Conservation (phyloP, 30 jellyfish, hydroid and myxozoan genomes). For the Mastigias papua region DNA sequence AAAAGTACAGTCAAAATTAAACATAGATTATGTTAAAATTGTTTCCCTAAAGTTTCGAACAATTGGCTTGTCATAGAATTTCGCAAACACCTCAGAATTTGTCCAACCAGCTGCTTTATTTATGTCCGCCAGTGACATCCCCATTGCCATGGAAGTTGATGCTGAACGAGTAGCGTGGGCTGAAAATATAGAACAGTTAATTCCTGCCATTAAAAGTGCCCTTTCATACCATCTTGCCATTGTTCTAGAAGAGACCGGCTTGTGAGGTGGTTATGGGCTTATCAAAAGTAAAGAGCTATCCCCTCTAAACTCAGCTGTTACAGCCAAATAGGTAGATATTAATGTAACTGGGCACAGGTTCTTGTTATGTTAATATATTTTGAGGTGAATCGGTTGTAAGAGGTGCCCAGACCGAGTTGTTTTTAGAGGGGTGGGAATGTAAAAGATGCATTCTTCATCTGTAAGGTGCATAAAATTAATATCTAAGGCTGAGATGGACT, state of each 20-base stretch:
- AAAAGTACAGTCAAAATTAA: neutral
- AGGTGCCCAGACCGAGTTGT: constrained; percentile 61
- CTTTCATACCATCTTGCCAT: constrained; percentile 22
- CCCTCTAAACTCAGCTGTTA: constrained; percentile 28
- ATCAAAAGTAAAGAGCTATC: constrained; percentile 2
- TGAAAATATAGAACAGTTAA: constrained; percentile 1
- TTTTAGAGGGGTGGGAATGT: constrained; percentile 29
- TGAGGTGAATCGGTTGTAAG: constrained; percentile 37
- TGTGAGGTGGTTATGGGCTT: constrained; percentile 19
- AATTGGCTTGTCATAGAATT: constrained; percentile 9
- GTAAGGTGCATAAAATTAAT: constrained; percentile 5
- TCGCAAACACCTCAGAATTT: constrained; percentile 16
- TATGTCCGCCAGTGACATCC: constrained; percentile 6
- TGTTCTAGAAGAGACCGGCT: constrained; percentile 15
- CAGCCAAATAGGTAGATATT: constrained; percentile 11
- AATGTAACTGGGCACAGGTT: constrained; percentile 50
- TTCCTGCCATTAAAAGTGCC: constrained; percentile 1
- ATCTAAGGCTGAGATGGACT: constrained; percentile 42
- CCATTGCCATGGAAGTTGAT: constrained; percentile 25
- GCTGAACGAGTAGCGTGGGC: constrained; percentile 33
- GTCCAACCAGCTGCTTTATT: constrained; percentile 52
- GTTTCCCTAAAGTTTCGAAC: neutral
- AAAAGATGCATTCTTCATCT: constrained; percentile 24
- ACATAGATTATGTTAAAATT: neutral
- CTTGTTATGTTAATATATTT: neutral